Evolutionary conservation across 1,140 invertebrate genomes (phyloP).

Genomic region (Zaprionus camerounensis): DNA sequence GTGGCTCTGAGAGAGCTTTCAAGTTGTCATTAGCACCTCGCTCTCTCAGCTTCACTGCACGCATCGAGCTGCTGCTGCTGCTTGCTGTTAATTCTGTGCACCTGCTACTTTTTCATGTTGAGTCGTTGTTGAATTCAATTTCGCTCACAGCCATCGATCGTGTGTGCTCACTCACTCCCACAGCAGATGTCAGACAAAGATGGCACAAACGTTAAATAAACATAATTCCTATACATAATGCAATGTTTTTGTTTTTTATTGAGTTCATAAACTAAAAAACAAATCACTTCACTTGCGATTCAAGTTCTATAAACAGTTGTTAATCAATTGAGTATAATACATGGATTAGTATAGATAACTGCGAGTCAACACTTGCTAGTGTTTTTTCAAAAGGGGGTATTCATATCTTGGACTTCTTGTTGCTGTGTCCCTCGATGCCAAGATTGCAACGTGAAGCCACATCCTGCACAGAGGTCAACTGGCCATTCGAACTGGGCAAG

Average conservation of each 20-base stretch:
- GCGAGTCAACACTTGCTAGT: slow-evolving; percentile 17
- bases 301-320: slow-evolving; percentile 29
- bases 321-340: slow-evolving; percentile 33
- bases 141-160: too few relatives aligned
- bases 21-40: background rate
- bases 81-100: background rate
- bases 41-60: background rate
- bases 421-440: slow-evolving; percentile 81
- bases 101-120: background rate
- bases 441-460: slow-evolving; percentile 75
- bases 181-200: too few relatives aligned
- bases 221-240: background rate
- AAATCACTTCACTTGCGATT: slow-evolving; percentile 47
- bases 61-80: background rate
- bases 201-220: too few relatives aligned
- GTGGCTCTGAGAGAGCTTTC: background rate
- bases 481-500: slow-evolving; percentile 52
- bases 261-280: slow-evolving; percentile 37
- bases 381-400: slow-evolving; percentile 2
- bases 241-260: slow-evolving; percentile 22
- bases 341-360: slow-evolving; percentile 21
- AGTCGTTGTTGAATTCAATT: background rate
- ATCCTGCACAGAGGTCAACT: slow-evolving; percentile 61
- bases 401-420: slow-evolving; percentile 77
- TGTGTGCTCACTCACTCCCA: too few relatives aligned